Evolutionary conservation across 2,888 invertebrate species (phyloP).

Genomic region (Diaprepes abbreviatus): DNA sequence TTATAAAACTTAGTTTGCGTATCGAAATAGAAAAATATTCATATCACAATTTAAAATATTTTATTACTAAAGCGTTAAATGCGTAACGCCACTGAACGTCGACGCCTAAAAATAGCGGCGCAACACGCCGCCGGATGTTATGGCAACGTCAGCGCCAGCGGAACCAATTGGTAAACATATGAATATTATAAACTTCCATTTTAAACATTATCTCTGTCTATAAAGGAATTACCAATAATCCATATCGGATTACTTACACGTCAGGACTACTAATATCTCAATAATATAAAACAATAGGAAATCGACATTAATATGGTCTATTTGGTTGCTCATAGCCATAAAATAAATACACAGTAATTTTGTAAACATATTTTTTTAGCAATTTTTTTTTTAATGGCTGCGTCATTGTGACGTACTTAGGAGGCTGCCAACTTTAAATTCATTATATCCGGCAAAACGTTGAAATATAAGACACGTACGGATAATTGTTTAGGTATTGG

Average conservation of each 20-base stretch:
- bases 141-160: conserved; percentile 42
- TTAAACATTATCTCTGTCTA: conserved; percentile 23
- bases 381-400: no score
- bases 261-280: background rate
- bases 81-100: conserved; percentile 28
- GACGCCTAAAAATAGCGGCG: conserved; percentile 45
- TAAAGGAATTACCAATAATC: conserved; percentile 11
- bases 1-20: no score
- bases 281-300: background rate
- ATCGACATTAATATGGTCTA: no score
- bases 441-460: background rate
- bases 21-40: no score
- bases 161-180: conserved; percentile 45
- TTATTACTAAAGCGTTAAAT: no score
- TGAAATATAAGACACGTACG: no score
- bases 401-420: background rate
- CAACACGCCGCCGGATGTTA: conserved; percentile 43
- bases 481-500: no score
- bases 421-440: conserved; percentile 1
- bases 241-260: conserved; percentile 14
- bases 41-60: no score
- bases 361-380: conserved; percentile 4
- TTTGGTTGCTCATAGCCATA: background rate
- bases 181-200: conserved; percentile 39
- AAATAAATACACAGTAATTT: background rate